Conservation (phyloP, 2,888 invertebrate genomes). For the Epistrophe eligans region DNA sequence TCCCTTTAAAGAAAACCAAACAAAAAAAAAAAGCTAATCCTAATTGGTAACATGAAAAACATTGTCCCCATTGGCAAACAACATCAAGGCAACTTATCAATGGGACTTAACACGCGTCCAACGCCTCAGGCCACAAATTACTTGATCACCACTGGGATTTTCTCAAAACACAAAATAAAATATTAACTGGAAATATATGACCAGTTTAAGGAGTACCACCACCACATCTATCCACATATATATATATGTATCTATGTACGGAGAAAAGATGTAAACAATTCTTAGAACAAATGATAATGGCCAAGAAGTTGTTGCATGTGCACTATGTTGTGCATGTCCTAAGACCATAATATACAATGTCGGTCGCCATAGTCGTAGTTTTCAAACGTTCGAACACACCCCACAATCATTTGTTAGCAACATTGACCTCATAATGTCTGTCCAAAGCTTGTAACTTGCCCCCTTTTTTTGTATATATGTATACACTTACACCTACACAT, state of each 20-base stretch:
- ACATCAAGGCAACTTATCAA: constrained; percentile 41
- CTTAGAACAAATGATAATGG: constrained; percentile 68
- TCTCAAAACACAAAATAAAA: constrained; percentile 1
- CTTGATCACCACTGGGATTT: constrained; percentile 38
- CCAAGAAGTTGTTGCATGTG: constrained; percentile 69
- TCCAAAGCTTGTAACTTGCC: constrained; percentile 50
- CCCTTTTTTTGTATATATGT: not conserved
- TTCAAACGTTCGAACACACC: constrained; percentile 60
- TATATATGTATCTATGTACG: not conserved
- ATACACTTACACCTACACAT: not conserved
- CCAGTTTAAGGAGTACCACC: constrained; percentile 15
- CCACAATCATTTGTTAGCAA: constrained; percentile 66
- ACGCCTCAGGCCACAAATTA: constrained; percentile 47
- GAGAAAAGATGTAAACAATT: constrained; percentile 61
- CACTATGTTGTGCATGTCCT: constrained; percentile 46
- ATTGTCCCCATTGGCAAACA: constrained; percentile 6
- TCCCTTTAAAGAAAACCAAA: not conserved
- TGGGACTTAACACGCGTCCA: constrained; percentile 30
- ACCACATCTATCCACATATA: not conserved
- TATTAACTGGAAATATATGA: constrained; percentile 47
- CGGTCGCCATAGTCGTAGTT: not conserved
- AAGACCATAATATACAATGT: constrained; percentile 29
- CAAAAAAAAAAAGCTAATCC: not conserved
- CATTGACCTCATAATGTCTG: constrained; percentile 72
- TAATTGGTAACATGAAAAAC: constrained; percentile 19